Percentiles rank a stretch among this genome's conserved stretches.
These are phyloP conservation scores for Nymphalis urticae DNA, from an alignment of 2,888 invertebrate species.

Conservation along the genomic window DNA sequence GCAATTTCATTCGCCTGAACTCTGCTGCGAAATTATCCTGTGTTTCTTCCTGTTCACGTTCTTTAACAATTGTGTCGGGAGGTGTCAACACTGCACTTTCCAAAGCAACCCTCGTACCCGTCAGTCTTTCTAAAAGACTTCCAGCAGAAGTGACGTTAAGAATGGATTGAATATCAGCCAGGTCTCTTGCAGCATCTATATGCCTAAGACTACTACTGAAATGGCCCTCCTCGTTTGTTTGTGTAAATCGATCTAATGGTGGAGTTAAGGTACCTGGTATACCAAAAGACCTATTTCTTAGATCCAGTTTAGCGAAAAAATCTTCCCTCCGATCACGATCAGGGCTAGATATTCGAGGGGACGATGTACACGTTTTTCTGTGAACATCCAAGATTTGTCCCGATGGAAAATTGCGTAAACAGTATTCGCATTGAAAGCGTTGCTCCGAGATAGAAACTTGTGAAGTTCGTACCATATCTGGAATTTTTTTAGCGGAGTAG, in stretches of 20 bases:
- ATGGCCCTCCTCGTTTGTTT: too few relatives aligned
- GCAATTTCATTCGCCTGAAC: conserved; percentile 93
- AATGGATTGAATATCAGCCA: conserved; percentile 93
- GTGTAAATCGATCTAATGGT: conserved; percentile 72
- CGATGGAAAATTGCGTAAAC: conserved; percentile 87
- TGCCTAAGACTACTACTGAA: too few relatives aligned
- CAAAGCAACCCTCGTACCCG: conserved; percentile 67
- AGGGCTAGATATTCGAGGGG: conserved; percentile 70
- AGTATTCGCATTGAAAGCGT: conserved; percentile 86
- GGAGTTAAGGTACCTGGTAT: conserved; percentile 74
- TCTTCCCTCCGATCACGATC: conserved; percentile 86
- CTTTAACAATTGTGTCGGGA: conserved; percentile 67
- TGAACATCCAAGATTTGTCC: conserved; percentile 86
- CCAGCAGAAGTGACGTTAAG: conserved; percentile 88
- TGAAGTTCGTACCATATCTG: conserved; percentile 87
- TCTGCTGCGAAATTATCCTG: conserved; percentile 92
- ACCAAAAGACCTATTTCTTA: conserved; percentile 85
- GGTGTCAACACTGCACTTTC: conserved; percentile 73
- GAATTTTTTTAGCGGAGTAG: conserved; percentile 89
- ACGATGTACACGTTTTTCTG: conserved; percentile 71
- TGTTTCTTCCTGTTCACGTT: conserved; percentile 83
- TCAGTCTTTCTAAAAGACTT: conserved; percentile 84
- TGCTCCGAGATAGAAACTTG: conserved; percentile 83
- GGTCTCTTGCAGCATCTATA: conserved; percentile 85
- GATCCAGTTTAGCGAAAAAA: conserved; percentile 90